These are phyloP conservation scores for Gnatocerus cornutus DNA, from an alignment of 2,888 invertebrate genomes.

Conservation along the genomic window DNA sequence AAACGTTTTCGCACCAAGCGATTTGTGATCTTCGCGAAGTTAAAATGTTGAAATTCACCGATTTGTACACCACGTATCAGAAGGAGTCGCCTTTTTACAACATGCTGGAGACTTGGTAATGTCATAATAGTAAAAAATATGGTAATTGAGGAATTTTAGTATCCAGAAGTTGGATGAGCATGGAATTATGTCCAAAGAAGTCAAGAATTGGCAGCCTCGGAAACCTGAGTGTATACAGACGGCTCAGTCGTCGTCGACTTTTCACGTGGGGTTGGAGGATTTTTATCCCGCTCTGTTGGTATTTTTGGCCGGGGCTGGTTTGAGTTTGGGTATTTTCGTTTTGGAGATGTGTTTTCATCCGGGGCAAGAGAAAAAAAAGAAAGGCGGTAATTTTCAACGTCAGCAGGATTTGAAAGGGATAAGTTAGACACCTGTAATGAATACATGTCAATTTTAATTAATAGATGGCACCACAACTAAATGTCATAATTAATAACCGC, in stretches of 20 bases:
- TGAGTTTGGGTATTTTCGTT: slow-evolving; percentile 58
- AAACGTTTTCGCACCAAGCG: slow-evolving; percentile 61
- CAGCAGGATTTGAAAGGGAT: too few species aligned
- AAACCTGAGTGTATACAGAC: slow-evolving; percentile 64
- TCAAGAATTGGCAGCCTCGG: slow-evolving; percentile 62
- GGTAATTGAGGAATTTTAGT: too few species aligned
- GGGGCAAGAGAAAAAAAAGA: too few species aligned
- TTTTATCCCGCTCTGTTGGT: slow-evolving; percentile 63
- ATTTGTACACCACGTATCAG: slow-evolving; percentile 60
- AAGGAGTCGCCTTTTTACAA: slow-evolving; percentile 66
- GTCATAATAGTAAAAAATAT: background rate
- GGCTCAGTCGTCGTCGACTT: slow-evolving; percentile 47
- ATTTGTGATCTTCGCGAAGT: slow-evolving; percentile 67
- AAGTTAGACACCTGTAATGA: too few species aligned
- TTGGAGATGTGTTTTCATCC: slow-evolving; percentile 48
- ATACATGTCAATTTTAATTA: too few species aligned
- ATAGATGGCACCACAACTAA: too few species aligned
- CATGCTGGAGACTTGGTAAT: slow-evolving; percentile 65
- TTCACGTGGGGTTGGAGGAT: slow-evolving; percentile 62
- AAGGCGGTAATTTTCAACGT: too few species aligned
- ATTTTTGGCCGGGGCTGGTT: slow-evolving; percentile 57
- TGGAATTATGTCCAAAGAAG: slow-evolving; percentile 62
- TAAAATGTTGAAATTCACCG: too few species aligned
- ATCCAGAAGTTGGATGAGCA: slow-evolving; percentile 62
- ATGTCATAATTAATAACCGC: too few species aligned